Evolutionary conservation across 1,140 invertebrate species (phyloP), one percentile per base, ranked within the genome.

Genomic region (Calephelis nemesis): DNA sequence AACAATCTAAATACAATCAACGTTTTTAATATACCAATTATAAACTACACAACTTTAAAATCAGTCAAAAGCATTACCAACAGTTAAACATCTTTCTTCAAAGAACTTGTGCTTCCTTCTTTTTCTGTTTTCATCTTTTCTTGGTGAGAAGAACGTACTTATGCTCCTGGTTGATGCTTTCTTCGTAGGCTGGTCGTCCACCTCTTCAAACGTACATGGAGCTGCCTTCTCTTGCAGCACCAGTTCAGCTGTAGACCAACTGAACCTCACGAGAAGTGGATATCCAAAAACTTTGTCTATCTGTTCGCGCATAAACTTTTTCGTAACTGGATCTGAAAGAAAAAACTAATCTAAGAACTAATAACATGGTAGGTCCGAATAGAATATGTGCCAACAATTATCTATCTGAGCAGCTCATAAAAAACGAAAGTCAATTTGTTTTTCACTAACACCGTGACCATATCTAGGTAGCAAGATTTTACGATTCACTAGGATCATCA

Each of bases 251-350:
- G 99, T 99, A 4, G 98, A 98, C 99, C 99, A 99, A 88, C 98
- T 99, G 82, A 99, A 99, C 65, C 99, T 92, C 0, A 99, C 98
- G n/a, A 99, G 92, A 42, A 96, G 94, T 0, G 98, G 97, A 90
- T 97, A 99, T 5, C 99, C 99, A 94, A 99, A 99, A 0, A 99
- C 94, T 45, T 94, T 93, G 92, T 99, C 97, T 60, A 98, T 93
- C 79, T 96, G 95, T 3, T 96, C 93, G 0, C 92, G 82, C 50
- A 99, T 93, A 93, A 99, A 99, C 67, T 95, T 96, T 88, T 99
- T 99, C 3, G 99, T 99, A 0, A 95, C 93, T 5, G 98, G 98
- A 95, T 99, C 99, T 97, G 87, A 72, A 93, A 92, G 62, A 74
- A 65, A 63, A 63, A 13, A 47, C 6, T 8, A 50, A 64, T 0